Evolutionary conservation across 2,113 vertebrate species (phyloP), one percentile per base, ranked within the genome.

Genomic region (Callopanchax toddi): DNA sequence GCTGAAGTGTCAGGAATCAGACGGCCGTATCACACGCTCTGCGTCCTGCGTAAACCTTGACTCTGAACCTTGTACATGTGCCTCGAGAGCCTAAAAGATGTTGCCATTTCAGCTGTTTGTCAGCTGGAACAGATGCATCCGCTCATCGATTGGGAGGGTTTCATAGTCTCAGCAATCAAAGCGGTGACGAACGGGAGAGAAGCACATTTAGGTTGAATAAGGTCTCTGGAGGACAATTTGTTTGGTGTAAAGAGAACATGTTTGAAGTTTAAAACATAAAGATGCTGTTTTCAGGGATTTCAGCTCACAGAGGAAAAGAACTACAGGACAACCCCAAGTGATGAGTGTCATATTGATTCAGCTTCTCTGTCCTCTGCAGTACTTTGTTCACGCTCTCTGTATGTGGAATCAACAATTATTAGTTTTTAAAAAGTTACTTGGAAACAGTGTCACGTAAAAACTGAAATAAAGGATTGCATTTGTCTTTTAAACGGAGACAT

Each of bases 31-130:
- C 56, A 48, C 36, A 20, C 42, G 18, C 46, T 29, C 18, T 12
- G 23, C 13, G 36, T 32, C 36, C 34, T 18, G 37, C 53, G 44
- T 20, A 66, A 60, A 73, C 25, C 46, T 16, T 13, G 21, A 50
- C 48, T 34, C 40, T 6, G 10, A 32, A 12, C 54, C 75, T 34
- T 60, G 32, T 67, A 62, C 43, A 40, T 3, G 21, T 62, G 18
- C 25, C 60, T 71, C 55, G 57, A 55, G 76, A 37, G 43, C 44
- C 42, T n/a, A 16, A 70, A 57, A 53, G 55, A 79, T 60, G 58
- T 69, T 76, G 76, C 77, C 62, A 63, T 74, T 81, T 83, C 75
- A 85, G 81, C 81, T 76, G 59, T 82, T 85, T 78, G 74, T 72
- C 64, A 49, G 56, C 58, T 16, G 61, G 43, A 64, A 74, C 64